These are phyloP conservation scores for Nycticorax nycticorax DNA, from an alignment of 2,113 vertebrate genomes.

Conservation along the genomic window DNA sequence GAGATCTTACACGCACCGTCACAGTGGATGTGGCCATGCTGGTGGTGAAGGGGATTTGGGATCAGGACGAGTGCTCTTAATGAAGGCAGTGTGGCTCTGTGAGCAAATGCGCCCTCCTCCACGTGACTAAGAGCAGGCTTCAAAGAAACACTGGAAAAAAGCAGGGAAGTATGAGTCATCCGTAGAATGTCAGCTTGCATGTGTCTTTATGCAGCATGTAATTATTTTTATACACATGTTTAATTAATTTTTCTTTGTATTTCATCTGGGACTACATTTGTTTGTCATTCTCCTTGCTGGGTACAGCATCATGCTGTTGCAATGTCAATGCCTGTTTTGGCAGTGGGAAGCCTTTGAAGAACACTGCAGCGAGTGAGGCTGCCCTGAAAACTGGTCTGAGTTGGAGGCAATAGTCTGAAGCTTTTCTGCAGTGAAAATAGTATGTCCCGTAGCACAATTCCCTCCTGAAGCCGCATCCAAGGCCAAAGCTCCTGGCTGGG, in stretches of 20 bases:
- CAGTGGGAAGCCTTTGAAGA: not conserved
- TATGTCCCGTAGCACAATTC: rapidly evolving
- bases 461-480: not conserved
- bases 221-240: slow-evolving; percentile 27
- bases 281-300: not conserved
- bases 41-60: not conserved
- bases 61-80: not conserved
- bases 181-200: not conserved
- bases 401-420: not conserved
- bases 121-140: not conserved
- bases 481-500: not conserved
- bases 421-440: not conserved
- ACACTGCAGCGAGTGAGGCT: rapidly evolving
- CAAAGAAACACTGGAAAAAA: not conserved
- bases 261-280: not conserved
- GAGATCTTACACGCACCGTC: rapidly evolving
- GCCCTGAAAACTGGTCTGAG: not conserved
- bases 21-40: not conserved
- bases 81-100: not conserved
- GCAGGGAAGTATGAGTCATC: slow-evolving; percentile 5
- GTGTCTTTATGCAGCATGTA: not conserved
- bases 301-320: rapidly evolving
- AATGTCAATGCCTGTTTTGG: not conserved
- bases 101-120: not conserved
- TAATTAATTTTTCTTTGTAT: slow-evolving; percentile 28